phyloP scores from a whole-genome alignment of 2,797 vertebrate species.

The Acipenser transmontanus region DNA sequence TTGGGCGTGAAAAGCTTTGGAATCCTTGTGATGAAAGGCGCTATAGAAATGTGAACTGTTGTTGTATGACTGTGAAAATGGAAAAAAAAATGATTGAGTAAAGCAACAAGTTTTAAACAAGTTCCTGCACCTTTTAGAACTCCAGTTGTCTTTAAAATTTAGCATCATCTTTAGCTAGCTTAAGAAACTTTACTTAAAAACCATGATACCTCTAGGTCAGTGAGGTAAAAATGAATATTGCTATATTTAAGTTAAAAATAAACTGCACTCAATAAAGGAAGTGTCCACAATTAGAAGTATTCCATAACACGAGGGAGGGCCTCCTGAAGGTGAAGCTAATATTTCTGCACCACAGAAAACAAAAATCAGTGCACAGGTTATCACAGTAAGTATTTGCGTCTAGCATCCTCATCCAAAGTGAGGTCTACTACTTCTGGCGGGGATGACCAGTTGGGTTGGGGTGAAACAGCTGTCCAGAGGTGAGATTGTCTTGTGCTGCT shows the following conservation, averaged over 20 bases:
- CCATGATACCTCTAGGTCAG: conserved; percentile 25
- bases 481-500: conserved; percentile 67
- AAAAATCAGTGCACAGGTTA: conserved; percentile 41
- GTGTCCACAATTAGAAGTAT: conserved; percentile 29
- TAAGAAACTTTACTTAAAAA: conserved; percentile 30
- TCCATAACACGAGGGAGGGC: conserved; percentile 45
- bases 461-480: conserved; percentile 81
- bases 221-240: conserved; percentile 56
- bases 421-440: conserved; percentile 93
- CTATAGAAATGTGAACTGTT: too few relatives aligned
- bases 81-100: not conserved
- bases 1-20: too few relatives aligned
- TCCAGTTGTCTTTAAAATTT: conserved; percentile 29
- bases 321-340: conserved; percentile 43
- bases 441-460: conserved; percentile 84
- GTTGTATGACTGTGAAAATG: not conserved
- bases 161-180: conserved; percentile 38
- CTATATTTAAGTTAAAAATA: conserved; percentile 47
- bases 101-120: conserved; percentile 7
- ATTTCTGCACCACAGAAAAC: conserved; percentile 45
- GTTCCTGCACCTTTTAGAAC: conserved; percentile 11
- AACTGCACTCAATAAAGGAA: conserved; percentile 39
- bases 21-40: too few relatives aligned
- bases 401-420: conserved; percentile 87
- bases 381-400: conserved; percentile 92